These are phyloP conservation scores for Bombus balteatus DNA, from an alignment of 1,140 invertebrate species.

Conservation along the genomic window DNA sequence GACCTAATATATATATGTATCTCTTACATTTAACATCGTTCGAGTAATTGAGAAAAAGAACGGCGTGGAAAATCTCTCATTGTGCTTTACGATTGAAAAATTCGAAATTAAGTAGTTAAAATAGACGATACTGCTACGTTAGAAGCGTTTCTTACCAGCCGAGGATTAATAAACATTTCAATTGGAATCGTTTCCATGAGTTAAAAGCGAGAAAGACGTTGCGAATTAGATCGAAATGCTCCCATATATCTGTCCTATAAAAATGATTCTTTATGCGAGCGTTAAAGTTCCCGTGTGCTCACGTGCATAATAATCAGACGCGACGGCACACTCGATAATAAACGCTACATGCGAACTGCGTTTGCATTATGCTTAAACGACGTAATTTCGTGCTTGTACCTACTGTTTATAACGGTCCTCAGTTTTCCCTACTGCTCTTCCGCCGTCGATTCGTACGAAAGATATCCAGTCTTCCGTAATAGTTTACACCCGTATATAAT, in stretches of 20 bases:
- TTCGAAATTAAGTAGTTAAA: background rate
- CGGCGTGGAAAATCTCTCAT: too few species aligned
- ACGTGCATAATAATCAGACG: slow-evolving; percentile 19
- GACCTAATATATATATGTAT: background rate
- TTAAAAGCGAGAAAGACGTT: background rate
- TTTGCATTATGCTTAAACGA: slow-evolving; percentile 60
- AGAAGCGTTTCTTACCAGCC: background rate
- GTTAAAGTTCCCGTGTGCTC: slow-evolving; percentile 36
- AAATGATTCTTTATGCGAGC: slow-evolving; percentile 26
- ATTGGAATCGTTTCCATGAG: background rate
- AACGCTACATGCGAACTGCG: slow-evolving; percentile 22
- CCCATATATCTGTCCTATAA: background rate
- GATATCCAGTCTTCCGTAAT: slow-evolving; percentile 54
- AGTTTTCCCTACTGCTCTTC: slow-evolving; percentile 39
- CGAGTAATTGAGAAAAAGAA: background rate
- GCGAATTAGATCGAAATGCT: background rate
- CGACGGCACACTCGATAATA: slow-evolving; percentile 52
- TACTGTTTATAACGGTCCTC: slow-evolving; percentile 43
- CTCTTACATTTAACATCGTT: background rate
- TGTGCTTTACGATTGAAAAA: background rate
- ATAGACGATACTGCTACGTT: background rate
- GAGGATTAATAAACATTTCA: background rate
- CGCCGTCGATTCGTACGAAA: slow-evolving; percentile 36
- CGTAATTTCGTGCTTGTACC: slow-evolving; percentile 56
- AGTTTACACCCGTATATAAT: slow-evolving; percentile 62